Conservation (phyloP, 2,888 invertebrate genomes). For the Mimachlamys varia region DNA sequence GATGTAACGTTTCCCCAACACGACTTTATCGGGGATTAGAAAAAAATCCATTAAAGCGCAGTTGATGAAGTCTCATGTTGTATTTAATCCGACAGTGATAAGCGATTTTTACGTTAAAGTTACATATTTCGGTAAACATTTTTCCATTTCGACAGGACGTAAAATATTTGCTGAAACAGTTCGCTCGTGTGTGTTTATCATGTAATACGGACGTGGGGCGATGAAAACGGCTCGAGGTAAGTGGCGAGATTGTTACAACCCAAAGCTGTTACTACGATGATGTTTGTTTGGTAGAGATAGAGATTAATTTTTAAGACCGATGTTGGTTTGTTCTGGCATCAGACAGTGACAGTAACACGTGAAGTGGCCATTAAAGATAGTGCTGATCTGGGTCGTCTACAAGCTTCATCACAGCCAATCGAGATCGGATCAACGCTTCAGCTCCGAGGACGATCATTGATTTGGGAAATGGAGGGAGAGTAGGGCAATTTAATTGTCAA, state of each 20-base stretch:
- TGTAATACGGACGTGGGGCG: constrained; percentile 34
- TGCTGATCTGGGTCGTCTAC: constrained; percentile 9
- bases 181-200: constrained; percentile 23
- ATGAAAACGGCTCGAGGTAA: constrained; percentile 19
- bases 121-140: not conserved
- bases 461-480: no score
- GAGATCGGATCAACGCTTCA: not conserved
- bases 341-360: constrained; percentile 27
- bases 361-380: constrained; percentile 3
- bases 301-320: not conserved
- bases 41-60: not conserved
- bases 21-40: not conserved
- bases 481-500: no score
- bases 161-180: constrained; percentile 19
- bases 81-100: not conserved
- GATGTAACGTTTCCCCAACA: constrained; percentile 1
- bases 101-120: not conserved
- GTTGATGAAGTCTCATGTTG: not conserved
- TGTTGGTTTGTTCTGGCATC: constrained; percentile 21
- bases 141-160: constrained; percentile 8
- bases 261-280: constrained; percentile 3
- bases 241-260: not conserved
- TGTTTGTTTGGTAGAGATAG: not conserved
- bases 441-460: no score
- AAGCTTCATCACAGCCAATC: not conserved